A percentile compares a stretch with the other conserved stretches of the same genome.
Evolutionary conservation across 1,140 invertebrate species (phyloP).

Genomic region (Pseudachorutes palmiensis): DNA sequence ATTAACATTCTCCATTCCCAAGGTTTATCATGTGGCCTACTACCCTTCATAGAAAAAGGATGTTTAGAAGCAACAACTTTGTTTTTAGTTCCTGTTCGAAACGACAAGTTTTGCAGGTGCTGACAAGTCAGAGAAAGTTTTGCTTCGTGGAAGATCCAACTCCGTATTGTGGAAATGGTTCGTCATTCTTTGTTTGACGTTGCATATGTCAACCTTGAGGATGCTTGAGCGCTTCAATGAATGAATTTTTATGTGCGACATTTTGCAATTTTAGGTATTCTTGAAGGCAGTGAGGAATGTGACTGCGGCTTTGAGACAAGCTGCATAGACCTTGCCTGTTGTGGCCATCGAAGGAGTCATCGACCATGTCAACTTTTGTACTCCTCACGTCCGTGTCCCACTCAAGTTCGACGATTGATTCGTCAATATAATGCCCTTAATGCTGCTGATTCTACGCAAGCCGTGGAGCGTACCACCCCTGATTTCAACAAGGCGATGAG

Average conservation of each 20-base stretch:
- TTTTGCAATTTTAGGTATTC: background rate
- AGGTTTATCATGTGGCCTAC: conserved; percentile 5
- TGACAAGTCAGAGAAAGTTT: background rate
- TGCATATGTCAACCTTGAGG: background rate
- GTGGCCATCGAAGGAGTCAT: background rate
- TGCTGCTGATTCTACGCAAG: background rate
- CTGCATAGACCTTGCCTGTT: background rate
- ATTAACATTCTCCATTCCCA: background rate
- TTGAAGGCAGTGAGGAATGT: background rate
- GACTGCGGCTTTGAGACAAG: background rate
- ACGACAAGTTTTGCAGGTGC: background rate
- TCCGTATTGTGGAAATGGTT: conserved; percentile 7
- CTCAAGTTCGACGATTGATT: background rate
- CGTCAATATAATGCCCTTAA: background rate
- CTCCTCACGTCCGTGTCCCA: background rate
- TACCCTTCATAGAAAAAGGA: background rate
- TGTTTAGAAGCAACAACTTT: background rate
- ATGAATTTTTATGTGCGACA: background rate
- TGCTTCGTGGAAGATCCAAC: background rate
- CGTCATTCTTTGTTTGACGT: too few relatives aligned
- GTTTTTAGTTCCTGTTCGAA: background rate
- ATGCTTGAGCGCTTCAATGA: background rate
- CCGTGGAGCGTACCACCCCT: background rate
- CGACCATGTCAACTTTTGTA: background rate
- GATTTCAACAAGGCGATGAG: background rate